Percentiles rank a stretch among this genome's conserved stretches.
phyloP scores from a whole-genome alignment of 2,797 vertebrate species.

The Myripristis jacobus region DNA sequence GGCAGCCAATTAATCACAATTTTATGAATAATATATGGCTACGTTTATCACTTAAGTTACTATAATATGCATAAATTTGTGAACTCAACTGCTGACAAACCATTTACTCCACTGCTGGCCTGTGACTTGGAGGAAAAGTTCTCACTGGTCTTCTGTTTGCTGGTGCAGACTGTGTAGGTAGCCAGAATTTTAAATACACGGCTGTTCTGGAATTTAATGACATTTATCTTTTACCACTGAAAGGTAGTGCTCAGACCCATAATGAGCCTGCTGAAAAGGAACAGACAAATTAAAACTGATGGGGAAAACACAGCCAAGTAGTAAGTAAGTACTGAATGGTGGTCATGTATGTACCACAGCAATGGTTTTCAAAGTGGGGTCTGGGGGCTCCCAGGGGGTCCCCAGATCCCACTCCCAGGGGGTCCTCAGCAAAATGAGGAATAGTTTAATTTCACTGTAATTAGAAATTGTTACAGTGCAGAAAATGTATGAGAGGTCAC shows the following conservation, averaged over 20 bases:
- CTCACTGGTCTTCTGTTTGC: constrained; percentile 9
- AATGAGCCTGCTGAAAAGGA: neutral
- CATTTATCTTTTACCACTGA: neutral
- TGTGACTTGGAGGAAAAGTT: constrained; percentile 10
- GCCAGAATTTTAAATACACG: neutral
- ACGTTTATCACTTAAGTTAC: constrained; percentile 60
- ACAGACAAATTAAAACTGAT: constrained; percentile 21
- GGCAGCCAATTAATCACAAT: constrained; percentile 86
- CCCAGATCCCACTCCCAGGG: too few relatives aligned
- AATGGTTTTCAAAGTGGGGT: too few relatives aligned
- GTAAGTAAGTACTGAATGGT: neutral
- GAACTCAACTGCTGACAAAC: constrained; percentile 21
- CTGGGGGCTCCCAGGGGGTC: too few relatives aligned
- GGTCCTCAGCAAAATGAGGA: too few relatives aligned
- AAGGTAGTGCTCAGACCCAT: neutral
- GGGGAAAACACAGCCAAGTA: neutral
- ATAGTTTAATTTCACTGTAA: too few relatives aligned
- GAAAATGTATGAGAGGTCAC: too few relatives aligned
- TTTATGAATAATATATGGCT: constrained; percentile 82
- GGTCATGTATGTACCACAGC: too few relatives aligned
- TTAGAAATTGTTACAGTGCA: too few relatives aligned
- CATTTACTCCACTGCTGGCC: constrained; percentile 3
- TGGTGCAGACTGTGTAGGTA: neutral
- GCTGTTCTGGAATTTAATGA: neutral
- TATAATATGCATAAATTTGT: constrained; percentile 47